Evolutionary conservation across 2,113 vertebrate species (phyloP).

Genomic region (Hydrochoerus hydrochaeris): DNA sequence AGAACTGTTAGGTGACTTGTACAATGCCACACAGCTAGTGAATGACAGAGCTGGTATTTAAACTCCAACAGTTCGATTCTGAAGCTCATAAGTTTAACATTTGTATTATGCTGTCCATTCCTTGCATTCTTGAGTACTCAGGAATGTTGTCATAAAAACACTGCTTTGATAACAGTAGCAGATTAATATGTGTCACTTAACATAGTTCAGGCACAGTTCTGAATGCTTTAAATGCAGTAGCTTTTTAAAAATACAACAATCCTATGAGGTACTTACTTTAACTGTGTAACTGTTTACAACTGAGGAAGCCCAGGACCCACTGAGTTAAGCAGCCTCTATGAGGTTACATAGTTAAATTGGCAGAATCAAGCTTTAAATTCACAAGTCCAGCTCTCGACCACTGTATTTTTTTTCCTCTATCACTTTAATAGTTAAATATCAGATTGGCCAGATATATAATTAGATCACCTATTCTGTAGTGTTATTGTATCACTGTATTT

Average conservation of each 20-base stretch:
- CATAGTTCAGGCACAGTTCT: background rate
- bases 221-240: background rate
- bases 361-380: slow-evolving; percentile 2
- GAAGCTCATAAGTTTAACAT: background rate
- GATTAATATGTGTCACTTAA: background rate
- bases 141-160: background rate
- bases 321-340: background rate
- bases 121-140: slow-evolving; percentile 22
- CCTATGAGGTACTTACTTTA: background rate
- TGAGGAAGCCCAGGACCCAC: background rate
- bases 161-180: background rate
- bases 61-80: background rate
- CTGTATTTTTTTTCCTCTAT: background rate
- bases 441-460: background rate
- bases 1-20: background rate
- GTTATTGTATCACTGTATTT: background rate
- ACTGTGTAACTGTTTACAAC: background rate
- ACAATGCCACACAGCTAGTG: background rate
- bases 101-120: background rate
- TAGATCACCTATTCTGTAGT: background rate
- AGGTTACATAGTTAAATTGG: background rate
- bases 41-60: background rate
- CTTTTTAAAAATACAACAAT: background rate
- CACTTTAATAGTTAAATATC: background rate
- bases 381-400: background rate